Conservation (phyloP, 2,113 vertebrate genomes). For the Hystrix cristata region DNA sequence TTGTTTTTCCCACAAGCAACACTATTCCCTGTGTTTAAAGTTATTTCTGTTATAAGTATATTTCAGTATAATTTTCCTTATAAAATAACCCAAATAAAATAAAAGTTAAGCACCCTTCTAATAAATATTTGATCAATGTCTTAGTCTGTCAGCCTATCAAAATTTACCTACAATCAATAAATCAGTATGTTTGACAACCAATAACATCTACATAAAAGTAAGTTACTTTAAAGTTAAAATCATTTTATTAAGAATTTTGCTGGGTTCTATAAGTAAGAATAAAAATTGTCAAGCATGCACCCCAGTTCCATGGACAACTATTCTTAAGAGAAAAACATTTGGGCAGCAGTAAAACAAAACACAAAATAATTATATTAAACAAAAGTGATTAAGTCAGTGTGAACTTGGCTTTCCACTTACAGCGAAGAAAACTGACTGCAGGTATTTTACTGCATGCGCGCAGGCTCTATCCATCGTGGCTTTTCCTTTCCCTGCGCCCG, state of each 20-base stretch:
- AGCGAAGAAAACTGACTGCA: neutral
- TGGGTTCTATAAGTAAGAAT: neutral
- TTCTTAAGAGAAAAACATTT: neutral
- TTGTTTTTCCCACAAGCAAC: neutral
- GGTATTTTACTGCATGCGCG: neutral
- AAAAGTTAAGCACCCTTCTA: neutral
- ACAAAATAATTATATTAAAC: neutral
- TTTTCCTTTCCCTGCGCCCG: neutral
- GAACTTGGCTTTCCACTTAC: neutral
- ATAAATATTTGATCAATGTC: neutral
- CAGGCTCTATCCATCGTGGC: neutral
- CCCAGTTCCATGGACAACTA: neutral
- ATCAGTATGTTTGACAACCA: neutral
- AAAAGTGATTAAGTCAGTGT: neutral
- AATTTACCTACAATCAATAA: neutral
- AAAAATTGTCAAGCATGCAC: neutral
- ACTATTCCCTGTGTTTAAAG: neutral
- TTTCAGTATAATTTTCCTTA: neutral
- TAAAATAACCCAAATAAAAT: neutral
- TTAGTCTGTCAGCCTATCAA: neutral
- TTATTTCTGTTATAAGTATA: neutral
- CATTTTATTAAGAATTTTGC: neutral
- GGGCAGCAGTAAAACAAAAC: neutral
- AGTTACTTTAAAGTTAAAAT: neutral
- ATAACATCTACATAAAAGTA: constrained; percentile 24